Conservation (phyloP, 2,888 invertebrate species). For the Cosmia pyralina region DNA sequence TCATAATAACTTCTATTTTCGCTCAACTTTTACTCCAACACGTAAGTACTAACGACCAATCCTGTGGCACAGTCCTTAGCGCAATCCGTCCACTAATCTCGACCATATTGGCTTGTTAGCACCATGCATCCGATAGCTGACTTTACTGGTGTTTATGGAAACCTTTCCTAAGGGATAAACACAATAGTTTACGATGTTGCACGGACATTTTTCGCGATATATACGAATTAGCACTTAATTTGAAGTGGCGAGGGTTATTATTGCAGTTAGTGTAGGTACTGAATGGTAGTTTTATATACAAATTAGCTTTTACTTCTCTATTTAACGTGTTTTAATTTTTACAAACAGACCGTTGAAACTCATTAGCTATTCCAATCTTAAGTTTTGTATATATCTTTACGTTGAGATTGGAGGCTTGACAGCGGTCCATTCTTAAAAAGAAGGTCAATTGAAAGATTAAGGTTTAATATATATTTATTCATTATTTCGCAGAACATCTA, state of each 20-base stretch:
- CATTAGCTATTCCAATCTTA: neutral
- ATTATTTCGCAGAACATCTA: neutral
- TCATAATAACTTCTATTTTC: neutral
- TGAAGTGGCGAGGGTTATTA: neutral
- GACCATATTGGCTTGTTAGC: constrained; percentile 85
- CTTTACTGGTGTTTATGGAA: constrained; percentile 73
- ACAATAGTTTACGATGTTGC: constrained; percentile 53
- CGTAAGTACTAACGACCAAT: neutral
- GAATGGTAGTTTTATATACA: neutral
- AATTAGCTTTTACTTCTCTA: neutral
- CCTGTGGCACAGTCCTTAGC: constrained; percentile 62
- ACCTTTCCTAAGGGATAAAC: constrained; percentile 64
- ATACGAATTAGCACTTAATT: neutral
- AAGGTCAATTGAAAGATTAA: neutral
- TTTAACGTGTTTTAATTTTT: no score
- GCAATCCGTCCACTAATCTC: constrained; percentile 79
- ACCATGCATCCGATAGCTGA: constrained; percentile 70
- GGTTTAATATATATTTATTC: neutral
- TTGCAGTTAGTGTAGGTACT: neutral
- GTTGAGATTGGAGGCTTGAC: neutral
- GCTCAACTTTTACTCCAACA: neutral
- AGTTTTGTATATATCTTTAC: neutral
- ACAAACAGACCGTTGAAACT: neutral
- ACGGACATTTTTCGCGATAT: constrained; percentile 15
- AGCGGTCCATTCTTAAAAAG: neutral